Evolutionary conservation across 2,113 vertebrate genomes (phyloP).

Genomic region (Alectura lathami): DNA sequence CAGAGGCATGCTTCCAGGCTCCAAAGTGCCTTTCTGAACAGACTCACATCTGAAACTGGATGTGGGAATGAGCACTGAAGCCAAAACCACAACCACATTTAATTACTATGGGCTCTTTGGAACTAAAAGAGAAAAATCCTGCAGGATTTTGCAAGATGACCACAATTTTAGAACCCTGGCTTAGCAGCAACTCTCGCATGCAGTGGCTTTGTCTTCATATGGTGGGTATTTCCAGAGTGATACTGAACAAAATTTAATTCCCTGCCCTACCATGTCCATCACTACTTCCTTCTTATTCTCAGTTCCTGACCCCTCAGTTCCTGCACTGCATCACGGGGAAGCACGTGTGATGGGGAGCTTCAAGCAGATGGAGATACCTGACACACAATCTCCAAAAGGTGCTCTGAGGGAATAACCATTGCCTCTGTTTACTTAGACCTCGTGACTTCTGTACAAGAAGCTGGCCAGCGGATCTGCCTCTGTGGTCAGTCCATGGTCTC

Average conservation of each 20-base stretch:
- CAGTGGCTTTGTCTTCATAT: not conserved
- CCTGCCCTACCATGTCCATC: not conserved
- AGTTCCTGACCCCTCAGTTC: not conserved
- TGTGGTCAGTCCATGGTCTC: not conserved
- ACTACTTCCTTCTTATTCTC: not conserved
- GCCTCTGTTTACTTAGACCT: not conserved
- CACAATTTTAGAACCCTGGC: not conserved
- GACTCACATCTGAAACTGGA: not conserved
- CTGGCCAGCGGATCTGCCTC: not conserved
- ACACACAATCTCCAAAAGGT: not conserved
- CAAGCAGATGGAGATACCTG: not conserved
- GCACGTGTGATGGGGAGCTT: not conserved
- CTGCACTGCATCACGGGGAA: not conserved
- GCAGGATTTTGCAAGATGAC: not conserved
- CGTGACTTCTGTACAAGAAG: not conserved
- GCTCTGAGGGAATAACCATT: not conserved
- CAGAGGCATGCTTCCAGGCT: slow-evolving; percentile 26
- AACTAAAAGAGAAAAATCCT: not conserved
- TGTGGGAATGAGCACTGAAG: slow-evolving; percentile 39
- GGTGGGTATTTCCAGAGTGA: not conserved
- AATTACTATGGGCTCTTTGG: not conserved
- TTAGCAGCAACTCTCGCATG: not conserved
- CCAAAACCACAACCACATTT: slow-evolving; percentile 35
- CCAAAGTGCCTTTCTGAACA: not conserved
- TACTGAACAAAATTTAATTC: not conserved